Percentiles rank a stretch among this genome's conserved stretches.
Conservation (phyloP, 2,888 invertebrate genomes). For the Eledona agricola region DNA sequence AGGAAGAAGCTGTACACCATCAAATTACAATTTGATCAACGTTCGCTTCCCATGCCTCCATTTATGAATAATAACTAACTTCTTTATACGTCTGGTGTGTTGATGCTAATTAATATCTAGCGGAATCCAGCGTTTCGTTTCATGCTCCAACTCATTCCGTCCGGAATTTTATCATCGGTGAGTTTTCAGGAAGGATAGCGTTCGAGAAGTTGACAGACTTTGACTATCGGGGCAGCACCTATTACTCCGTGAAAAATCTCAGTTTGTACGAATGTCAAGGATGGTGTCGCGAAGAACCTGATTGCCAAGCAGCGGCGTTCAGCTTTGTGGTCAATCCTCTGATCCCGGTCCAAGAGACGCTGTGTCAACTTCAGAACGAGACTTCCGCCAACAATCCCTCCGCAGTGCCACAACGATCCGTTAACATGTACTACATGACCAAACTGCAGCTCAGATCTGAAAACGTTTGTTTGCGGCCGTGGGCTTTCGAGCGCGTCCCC, state of each 20-base stretch:
- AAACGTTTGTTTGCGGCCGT: conserved; percentile 89
- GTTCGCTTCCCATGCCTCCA: too few relatives aligned
- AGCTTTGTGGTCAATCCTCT: conserved; percentile 93
- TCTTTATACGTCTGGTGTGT: too few relatives aligned
- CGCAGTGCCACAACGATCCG: conserved; percentile 82
- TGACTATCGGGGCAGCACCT: conserved; percentile 90
- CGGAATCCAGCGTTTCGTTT: too few relatives aligned
- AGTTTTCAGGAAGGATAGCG: conserved; percentile 78
- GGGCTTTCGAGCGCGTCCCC: conserved; percentile 93
- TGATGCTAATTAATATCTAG: too few relatives aligned
- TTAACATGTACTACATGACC: conserved; percentile 95
- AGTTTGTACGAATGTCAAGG: conserved; percentile 94
- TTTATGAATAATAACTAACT: too few relatives aligned
- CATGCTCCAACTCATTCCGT: too few relatives aligned
- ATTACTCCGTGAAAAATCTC: conserved; percentile 91
- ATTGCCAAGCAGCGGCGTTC: conserved; percentile 91
- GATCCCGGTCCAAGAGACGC: conserved; percentile 90
- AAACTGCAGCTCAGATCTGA: conserved; percentile 90
- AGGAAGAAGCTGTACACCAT: too few relatives aligned
- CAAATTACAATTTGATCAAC: too few relatives aligned
- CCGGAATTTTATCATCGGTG: conserved; percentile 4
- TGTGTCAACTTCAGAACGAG: conserved; percentile 91
- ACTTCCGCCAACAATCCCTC: conserved; percentile 90
- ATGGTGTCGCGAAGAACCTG: conserved; percentile 92
- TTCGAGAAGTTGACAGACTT: conserved; percentile 94